These are phyloP conservation scores for Loriculus beryllinus DNA, from an alignment of 2,797 vertebrate species.

Conservation along the genomic window DNA sequence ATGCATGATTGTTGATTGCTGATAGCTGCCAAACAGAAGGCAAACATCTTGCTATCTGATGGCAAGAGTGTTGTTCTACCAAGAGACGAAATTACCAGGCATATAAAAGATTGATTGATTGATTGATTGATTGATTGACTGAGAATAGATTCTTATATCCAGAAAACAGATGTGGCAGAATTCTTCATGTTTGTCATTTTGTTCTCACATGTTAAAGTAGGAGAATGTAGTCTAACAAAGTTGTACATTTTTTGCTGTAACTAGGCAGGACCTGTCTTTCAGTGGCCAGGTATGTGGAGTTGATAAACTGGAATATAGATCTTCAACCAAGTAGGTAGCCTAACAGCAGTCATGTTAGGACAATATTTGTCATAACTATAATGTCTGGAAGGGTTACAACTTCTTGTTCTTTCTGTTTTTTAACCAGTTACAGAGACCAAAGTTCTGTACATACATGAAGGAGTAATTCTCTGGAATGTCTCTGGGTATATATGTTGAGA, in stretches of 20 bases:
- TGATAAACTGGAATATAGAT: not conserved
- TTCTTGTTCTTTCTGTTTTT: not conserved
- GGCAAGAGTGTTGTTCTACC: not conserved
- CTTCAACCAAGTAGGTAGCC: not conserved
- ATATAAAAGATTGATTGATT: not conserved
- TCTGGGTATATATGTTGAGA: not conserved
- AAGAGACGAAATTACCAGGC: not conserved
- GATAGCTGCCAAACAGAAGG: not conserved
- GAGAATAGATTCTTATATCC: not conserved
- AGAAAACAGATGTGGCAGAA: not conserved
- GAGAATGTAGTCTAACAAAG: not conserved
- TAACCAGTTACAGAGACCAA: not conserved
- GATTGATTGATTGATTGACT: not conserved
- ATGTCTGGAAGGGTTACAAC: not conserved
- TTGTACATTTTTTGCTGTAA: not conserved
- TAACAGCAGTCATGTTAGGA: not conserved
- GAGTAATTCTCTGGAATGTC: not conserved
- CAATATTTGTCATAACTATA: not conserved
- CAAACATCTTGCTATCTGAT: not conserved
- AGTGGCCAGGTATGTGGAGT: not conserved
- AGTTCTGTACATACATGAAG: not conserved
- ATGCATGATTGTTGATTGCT: not conserved
- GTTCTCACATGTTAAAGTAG: not conserved
- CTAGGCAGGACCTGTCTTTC: not conserved
- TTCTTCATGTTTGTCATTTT: not conserved